phyloP scores from a whole-genome alignment of 2,113 vertebrate species.

The Gambusia holbrooki region DNA sequence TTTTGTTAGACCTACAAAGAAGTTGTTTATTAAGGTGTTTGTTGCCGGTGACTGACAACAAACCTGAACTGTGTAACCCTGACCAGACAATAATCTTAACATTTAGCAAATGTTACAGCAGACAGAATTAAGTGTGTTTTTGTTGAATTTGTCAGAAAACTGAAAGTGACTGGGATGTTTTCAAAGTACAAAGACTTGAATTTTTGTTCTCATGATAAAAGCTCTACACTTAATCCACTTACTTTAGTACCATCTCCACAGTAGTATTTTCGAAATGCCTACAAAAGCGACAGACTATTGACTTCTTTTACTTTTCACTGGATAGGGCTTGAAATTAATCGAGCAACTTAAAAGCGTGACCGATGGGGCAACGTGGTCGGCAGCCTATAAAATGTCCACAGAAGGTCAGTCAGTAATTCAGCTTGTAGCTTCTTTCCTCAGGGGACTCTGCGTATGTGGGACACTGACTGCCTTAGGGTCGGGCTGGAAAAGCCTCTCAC shows the following conservation, averaged over 20 bases:
- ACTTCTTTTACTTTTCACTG: neutral
- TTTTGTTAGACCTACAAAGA: no score
- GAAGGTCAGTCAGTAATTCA: conserved; percentile 62
- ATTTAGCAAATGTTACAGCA: neutral
- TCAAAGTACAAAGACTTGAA: neutral
- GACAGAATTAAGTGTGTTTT: neutral
- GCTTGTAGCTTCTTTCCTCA: conserved; percentile 55
- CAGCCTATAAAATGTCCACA: conserved; percentile 24
- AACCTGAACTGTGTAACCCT: no score
- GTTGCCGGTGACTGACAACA: no score
- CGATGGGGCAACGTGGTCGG: conserved; percentile 1
- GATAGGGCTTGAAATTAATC: conserved; percentile 14
- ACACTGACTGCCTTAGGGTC: conserved; percentile 65
- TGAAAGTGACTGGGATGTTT: neutral
- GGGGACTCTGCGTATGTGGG: conserved; percentile 65
- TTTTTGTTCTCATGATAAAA: neutral
- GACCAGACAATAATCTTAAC: no score
- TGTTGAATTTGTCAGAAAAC: neutral
- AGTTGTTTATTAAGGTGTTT: no score
- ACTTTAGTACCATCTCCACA: neutral
- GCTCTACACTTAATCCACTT: neutral
- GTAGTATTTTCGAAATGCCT: neutral
- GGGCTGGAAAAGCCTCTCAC: conserved; percentile 61
- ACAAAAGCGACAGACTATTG: neutral
- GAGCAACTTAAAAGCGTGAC: conserved; percentile 19